Base-by-base conservation (phyloP, 2,797 vertebrate species). In the Thripadectes ignobilis region DNA sequence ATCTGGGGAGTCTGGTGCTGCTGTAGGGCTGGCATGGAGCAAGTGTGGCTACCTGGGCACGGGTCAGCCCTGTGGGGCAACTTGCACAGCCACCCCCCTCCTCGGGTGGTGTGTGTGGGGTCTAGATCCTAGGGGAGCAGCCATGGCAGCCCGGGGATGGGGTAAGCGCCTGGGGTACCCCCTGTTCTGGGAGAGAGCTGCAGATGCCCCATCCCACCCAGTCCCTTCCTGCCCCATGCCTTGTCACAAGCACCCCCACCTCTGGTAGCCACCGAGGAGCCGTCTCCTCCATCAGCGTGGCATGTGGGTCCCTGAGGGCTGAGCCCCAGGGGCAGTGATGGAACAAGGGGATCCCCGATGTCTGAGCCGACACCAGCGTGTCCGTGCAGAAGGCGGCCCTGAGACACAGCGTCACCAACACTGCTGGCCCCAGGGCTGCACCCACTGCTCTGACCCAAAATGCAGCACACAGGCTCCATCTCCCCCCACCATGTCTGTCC, bases 401-500 rank as follows among this genome's bases (percentile, higher is more conserved):
- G 48, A 58, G 48, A 24, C 52, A 18, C 57, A 19, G 46, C 61
- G 49, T 27, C 27, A 17, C 34, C 32, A 14, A 22, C 58, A 36
- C 7, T 2, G 1, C 61, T 2, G 14, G 4, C 23, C 38, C 15
- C 14, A 10, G 48, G 61, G 49, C 52, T 43, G 68, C 54, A 29
- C 52, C 23, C n/a, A 12, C 15, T 9, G 17, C 36, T 34, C 41
- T 23, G 65, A 11, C 18, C 24, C 29, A 10, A 41, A 66, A n/a
- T 0, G 23, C 49, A 32, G 23, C 39, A 8, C 20, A 7, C n/a
- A 6, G 14, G 2, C 15, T 55, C 72, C 85, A 29, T 7, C 17
- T 30, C 16, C 36, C 17, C 6, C 10, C 14, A 14, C 10, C n/a
- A 2, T 1, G 9, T 2, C 23, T 14, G 30, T 7, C 21, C 38